Percentiles rank a stretch among this genome's conserved stretches.
phyloP scores from a whole-genome alignment of 1,140 invertebrate genomes.

The Sycophila sp. region DNA sequence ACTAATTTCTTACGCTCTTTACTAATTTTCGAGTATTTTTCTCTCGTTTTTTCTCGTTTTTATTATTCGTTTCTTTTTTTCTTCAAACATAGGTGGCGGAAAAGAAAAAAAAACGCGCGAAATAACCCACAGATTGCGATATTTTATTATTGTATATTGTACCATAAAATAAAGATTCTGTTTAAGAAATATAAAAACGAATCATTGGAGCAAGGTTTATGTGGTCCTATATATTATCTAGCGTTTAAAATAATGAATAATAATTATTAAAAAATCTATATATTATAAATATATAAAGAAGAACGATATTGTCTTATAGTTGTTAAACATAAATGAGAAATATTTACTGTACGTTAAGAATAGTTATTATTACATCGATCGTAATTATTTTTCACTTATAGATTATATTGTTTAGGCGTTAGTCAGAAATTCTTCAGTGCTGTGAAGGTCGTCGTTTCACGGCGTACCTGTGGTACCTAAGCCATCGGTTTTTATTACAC shows the following conservation, averaged over 20 bases:
- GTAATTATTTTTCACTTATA: slow-evolving; percentile 65
- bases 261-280: slow-evolving; percentile 43
- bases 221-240: slow-evolving; percentile 64
- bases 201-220: slow-evolving; percentile 66
- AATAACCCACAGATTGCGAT: slow-evolving; percentile 52
- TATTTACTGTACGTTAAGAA: slow-evolving; percentile 63
- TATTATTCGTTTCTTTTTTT: slow-evolving; percentile 36
- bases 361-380: slow-evolving; percentile 53
- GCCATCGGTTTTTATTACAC: slow-evolving; percentile 52
- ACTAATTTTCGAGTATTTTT: slow-evolving; percentile 29
- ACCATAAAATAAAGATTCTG: slow-evolving; percentile 56
- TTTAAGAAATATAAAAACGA: slow-evolving; percentile 55
- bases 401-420: slow-evolving; percentile 60
- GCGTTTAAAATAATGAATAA: slow-evolving; percentile 54
- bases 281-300: slow-evolving; percentile 47
- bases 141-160: slow-evolving; percentile 60
- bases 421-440: slow-evolving; percentile 64
- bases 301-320: slow-evolving; percentile 57
- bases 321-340: slow-evolving; percentile 61
- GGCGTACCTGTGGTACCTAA: slow-evolving; percentile 59
- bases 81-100: slow-evolving; percentile 57
- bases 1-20: slow-evolving; percentile 30
- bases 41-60: slow-evolving; percentile 34
- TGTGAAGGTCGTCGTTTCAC: slow-evolving; percentile 61
- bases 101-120: slow-evolving; percentile 48